Evolutionary conservation across 2,113 vertebrate genomes (phyloP).

Genomic region (Atherinomorus stipes): DNA sequence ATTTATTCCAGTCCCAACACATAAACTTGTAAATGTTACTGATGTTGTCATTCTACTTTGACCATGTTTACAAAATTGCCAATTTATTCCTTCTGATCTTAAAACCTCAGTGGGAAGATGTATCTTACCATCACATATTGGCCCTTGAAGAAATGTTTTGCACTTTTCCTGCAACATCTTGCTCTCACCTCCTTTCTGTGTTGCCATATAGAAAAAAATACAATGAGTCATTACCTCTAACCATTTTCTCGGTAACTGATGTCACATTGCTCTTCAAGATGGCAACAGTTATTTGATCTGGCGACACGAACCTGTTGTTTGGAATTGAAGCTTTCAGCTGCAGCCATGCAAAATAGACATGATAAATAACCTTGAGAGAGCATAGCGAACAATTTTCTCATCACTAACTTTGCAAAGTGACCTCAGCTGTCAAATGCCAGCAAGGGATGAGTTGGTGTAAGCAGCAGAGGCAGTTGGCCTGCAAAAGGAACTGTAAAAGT

Average conservation of each 20-base stretch:
- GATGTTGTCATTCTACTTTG: too few species aligned
- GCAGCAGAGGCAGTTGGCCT: neutral
- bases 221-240: slow-evolving; percentile 23
- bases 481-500: slow-evolving; percentile 6
- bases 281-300: neutral
- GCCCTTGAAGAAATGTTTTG: neutral
- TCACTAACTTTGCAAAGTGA: neutral
- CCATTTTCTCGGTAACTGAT: slow-evolving; percentile 3
- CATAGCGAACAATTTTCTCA: neutral
- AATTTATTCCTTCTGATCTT: neutral
- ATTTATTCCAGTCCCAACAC: too few species aligned
- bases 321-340: neutral
- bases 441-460: neutral
- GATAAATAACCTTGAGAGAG: neutral
- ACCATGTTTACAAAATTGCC: neutral
- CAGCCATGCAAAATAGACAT: neutral
- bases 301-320: neutral
- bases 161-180: neutral
- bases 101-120: neutral
- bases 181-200: neutral
- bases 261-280: slow-evolving; percentile 8
- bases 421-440: neutral
- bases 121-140: neutral
- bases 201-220: neutral
- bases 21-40: too few species aligned